These are phyloP conservation scores for Gasteruption jaculator DNA, from an alignment of 2,888 invertebrate species.

Conservation along the genomic window DNA sequence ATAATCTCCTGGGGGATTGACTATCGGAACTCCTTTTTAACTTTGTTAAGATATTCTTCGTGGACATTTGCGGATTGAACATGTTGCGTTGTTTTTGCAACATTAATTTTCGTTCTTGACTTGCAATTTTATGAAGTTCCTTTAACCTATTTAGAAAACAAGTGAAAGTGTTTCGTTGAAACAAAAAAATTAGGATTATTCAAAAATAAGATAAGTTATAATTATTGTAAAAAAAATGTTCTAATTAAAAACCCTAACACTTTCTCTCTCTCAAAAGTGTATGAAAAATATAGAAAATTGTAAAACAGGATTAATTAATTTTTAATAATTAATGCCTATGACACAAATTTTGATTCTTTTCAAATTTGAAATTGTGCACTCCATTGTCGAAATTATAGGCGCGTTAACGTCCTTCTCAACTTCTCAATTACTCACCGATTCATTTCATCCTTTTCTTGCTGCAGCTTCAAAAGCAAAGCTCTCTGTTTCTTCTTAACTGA, in stretches of 20 bases:
- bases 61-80: constrained; percentile 55
- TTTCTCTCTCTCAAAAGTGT: constrained; percentile 8
- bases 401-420: constrained; percentile 2
- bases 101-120: constrained; percentile 55
- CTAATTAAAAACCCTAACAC: constrained; percentile 15
- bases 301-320: no score
- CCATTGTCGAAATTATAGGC: no score
- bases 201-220: not conserved
- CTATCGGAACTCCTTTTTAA: constrained; percentile 52
- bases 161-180: constrained; percentile 5
- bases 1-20: constrained; percentile 48
- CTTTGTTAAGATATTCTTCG: constrained; percentile 54
- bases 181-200: not conserved
- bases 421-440: constrained; percentile 52
- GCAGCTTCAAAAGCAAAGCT: constrained; percentile 61
- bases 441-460: constrained; percentile 67
- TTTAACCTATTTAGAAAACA: constrained; percentile 48
- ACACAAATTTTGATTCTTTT: no score
- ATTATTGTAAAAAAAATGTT: constrained; percentile 5
- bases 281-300: no score
- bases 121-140: constrained; percentile 55
- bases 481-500: constrained; percentile 66
- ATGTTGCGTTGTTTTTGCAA: constrained; percentile 55
- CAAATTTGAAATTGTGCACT: no score
- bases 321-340: no score